These are phyloP conservation scores for Martes martes DNA, from an alignment of 2,113 vertebrate genomes.

Conservation along the genomic window DNA sequence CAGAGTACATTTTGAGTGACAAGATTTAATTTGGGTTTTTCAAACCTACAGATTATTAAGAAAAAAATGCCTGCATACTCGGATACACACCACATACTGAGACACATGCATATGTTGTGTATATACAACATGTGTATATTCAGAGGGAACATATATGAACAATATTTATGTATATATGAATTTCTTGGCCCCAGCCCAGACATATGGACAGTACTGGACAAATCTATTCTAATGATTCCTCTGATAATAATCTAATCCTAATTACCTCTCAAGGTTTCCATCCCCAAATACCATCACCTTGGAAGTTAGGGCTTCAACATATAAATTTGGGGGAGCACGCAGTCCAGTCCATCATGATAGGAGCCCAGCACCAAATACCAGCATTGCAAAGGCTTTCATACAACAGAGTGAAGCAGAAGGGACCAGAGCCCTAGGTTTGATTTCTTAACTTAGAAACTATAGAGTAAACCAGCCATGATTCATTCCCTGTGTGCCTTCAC, in stretches of 20 bases:
- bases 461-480: not conserved
- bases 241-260: not conserved
- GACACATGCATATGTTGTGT: not conserved
- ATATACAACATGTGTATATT: not conserved
- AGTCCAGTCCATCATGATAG: not conserved
- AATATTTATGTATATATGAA: not conserved
- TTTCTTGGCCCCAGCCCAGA: not conserved
- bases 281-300: not conserved
- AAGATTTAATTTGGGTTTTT: not conserved
- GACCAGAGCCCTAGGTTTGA: not conserved
- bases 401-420: not conserved
- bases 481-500: not conserved
- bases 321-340: not conserved
- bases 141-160: not conserved
- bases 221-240: not conserved
- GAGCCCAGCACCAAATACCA: not conserved
- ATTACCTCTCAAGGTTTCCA: not conserved
- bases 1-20: not conserved
- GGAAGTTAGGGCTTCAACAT: not conserved
- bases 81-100: not conserved
- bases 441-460: not conserved
- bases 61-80: not conserved
- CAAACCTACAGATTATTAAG: not conserved
- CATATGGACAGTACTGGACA: not conserved
- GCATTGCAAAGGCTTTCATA: not conserved